Evolutionary conservation across 2,888 invertebrate genomes (phyloP).

Genomic region (Euphydryas editha): DNA sequence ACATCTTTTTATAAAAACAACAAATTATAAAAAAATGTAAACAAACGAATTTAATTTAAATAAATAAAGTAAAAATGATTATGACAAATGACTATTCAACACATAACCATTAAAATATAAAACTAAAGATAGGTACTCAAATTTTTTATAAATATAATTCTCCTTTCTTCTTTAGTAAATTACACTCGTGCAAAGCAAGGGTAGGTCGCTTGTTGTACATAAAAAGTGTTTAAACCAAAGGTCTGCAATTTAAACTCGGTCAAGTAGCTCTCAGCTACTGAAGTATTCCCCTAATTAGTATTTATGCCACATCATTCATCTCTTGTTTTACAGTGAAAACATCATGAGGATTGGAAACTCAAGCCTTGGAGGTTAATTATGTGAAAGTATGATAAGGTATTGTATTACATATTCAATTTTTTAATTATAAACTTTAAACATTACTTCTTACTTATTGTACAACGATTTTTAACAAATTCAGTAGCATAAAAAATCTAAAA

Average conservation of each 20-base stretch:
- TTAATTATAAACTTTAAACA: not conserved
- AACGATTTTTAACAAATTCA: not conserved
- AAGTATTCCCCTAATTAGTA: not conserved
- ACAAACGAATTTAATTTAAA: too few relatives aligned
- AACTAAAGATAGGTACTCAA: too few relatives aligned
- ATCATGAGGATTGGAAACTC: conserved; percentile 5
- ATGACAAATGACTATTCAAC: too few relatives aligned
- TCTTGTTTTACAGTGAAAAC: conserved; percentile 4
- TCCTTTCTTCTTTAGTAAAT: not conserved
- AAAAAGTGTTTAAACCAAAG: conserved; percentile 4
- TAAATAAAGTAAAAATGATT: too few relatives aligned
- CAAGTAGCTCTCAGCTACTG: not conserved
- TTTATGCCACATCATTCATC: not conserved
- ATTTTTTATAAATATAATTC: not conserved
- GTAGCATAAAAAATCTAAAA: too few relatives aligned
- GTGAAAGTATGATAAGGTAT: conserved; percentile 1
- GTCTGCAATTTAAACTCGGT: conserved; percentile 1
- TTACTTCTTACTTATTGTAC: not conserved
- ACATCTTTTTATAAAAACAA: too few relatives aligned
- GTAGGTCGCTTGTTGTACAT: conserved; percentile 1
- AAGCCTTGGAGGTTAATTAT: conserved; percentile 3
- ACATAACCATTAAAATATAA: too few relatives aligned
- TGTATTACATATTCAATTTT: not conserved
- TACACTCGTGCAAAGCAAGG: not conserved
- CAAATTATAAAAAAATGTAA: too few relatives aligned